These are phyloP conservation scores for Strix aluco DNA, from an alignment of 2,113 vertebrate genomes.

Conservation along the genomic window DNA sequence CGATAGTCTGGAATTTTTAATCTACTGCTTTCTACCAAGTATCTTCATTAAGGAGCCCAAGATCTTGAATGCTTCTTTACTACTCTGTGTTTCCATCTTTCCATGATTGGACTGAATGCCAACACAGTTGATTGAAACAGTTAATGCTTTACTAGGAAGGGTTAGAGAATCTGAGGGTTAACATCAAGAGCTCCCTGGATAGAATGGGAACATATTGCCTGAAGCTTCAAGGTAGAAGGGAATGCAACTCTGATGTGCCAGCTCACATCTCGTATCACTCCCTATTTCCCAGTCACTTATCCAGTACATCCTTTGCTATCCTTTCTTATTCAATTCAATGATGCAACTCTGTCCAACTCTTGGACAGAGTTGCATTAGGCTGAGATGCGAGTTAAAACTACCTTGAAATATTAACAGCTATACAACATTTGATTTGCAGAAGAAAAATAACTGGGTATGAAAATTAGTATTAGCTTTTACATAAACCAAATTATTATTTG, in stretches of 20 bases:
- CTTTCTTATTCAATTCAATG: background rate
- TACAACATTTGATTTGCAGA: background rate
- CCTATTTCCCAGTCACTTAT: background rate
- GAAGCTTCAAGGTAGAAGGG: background rate
- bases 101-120: background rate
- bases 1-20: background rate
- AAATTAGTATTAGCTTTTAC: constrained; percentile 18
- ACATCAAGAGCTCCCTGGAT: background rate
- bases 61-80: background rate
- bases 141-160: background rate
- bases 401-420: constrained; percentile 33
- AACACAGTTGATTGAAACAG: background rate
- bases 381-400: constrained; percentile 34
- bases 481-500: constrained; percentile 28
- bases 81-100: background rate
- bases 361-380: background rate
- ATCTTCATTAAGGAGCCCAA: background rate
- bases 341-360: background rate
- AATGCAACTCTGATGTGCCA: background rate
- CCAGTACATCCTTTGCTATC: background rate
- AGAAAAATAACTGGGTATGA: constrained; percentile 12
- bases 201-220: background rate
- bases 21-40: background rate
- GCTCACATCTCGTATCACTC: background rate
- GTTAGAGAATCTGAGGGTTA: background rate